phyloP scores from a whole-genome alignment of 2,113 vertebrate species.

The Athene noctua region DNA sequence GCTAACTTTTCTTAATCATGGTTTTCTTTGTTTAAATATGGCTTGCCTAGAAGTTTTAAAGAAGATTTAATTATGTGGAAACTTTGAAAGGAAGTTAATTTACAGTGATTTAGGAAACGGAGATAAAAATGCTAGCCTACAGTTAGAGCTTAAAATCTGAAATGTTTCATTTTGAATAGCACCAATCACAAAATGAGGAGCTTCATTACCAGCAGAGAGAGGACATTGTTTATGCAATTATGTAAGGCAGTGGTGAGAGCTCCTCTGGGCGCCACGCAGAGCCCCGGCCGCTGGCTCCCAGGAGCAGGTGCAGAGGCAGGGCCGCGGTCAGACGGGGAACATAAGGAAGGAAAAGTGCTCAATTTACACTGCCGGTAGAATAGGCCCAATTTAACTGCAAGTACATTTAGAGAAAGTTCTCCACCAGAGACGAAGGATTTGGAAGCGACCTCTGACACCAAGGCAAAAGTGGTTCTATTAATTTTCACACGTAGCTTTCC shows the following conservation, averaged over 20 bases:
- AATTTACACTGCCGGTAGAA: neutral
- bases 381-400: neutral
- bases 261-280: neutral
- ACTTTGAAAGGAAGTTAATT: slow-evolving; percentile 54
- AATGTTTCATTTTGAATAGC: slow-evolving; percentile 25
- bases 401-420: neutral
- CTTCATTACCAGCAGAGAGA: slow-evolving; percentile 4
- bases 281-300: neutral
- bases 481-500: neutral
- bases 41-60: slow-evolving; percentile 11
- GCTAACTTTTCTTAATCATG: slow-evolving; percentile 18
- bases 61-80: slow-evolving; percentile 23
- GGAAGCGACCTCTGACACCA: neutral
- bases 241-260: neutral
- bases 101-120: slow-evolving; percentile 26
- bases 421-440: neutral
- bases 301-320: neutral
- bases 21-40: slow-evolving; percentile 15
- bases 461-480: neutral
- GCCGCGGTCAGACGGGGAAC: too few relatives aligned
- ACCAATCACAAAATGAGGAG: slow-evolving; percentile 33
- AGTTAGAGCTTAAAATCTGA: neutral
- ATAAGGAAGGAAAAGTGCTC: neutral
- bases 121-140: slow-evolving; percentile 25
- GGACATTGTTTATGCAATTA: neutral